A percentile compares a stretch with the other conserved stretches of the same genome.
Conservation (phyloP, 2,888 invertebrate species). For the Nebria salina region DNA sequence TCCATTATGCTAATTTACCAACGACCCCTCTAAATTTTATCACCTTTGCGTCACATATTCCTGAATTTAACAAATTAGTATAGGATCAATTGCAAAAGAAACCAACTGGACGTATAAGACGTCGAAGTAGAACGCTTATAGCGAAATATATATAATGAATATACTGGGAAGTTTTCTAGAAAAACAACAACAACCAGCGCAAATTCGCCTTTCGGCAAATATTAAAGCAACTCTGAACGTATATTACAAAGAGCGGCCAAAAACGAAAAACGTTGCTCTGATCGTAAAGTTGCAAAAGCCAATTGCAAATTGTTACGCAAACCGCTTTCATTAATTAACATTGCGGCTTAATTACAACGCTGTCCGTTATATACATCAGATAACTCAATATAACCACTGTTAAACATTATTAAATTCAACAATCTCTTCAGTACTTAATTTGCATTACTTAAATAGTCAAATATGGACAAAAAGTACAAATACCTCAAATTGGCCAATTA, state of each 20-base stretch:
- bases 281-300: slow-evolving; percentile 34
- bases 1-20: no score
- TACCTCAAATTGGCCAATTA: no score
- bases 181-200: neutral
- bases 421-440: neutral
- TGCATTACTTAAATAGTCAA: no score
- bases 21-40: no score
- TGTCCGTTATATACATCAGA: slow-evolving; percentile 3
- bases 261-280: slow-evolving; percentile 31
- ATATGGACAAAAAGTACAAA: no score
- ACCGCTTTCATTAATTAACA: slow-evolving; percentile 35
- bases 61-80: no score
- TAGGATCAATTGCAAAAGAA: no score
- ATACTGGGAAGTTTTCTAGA: neutral
- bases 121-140: no score
- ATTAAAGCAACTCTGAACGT: neutral
- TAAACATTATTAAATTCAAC: neutral
- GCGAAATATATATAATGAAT: no score
- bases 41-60: no score
- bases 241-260: neutral
- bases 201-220: neutral
- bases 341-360: slow-evolving; percentile 39
- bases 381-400: neutral
- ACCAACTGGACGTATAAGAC: no score
- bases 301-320: slow-evolving; percentile 37